phyloP scores from a whole-genome alignment of 1,140 invertebrate species.

The Rhagoletis pomonella region DNA sequence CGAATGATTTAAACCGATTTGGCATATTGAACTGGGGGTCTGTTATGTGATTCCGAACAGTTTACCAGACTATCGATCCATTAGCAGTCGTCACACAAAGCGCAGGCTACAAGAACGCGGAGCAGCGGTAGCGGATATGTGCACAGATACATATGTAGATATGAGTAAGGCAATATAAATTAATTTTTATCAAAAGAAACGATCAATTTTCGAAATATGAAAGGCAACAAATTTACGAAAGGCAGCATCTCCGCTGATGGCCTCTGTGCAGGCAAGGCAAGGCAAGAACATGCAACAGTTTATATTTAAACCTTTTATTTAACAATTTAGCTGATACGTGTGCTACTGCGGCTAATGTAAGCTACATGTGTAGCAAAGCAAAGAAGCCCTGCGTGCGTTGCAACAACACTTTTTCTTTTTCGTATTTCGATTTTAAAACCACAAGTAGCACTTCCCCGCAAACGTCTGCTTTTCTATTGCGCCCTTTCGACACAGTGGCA shows the following conservation, averaged over 20 bases:
- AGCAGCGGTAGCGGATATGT: constrained; percentile 1
- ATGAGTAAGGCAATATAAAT: constrained; percentile 49
- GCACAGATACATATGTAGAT: too few relatives aligned
- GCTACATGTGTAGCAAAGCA: not conserved
- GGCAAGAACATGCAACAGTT: constrained; percentile 48
- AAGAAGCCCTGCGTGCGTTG: not conserved
- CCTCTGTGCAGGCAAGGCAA: constrained; percentile 14
- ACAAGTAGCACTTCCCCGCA: constrained; percentile 23
- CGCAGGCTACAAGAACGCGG: not conserved
- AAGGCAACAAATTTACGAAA: constrained; percentile 25
- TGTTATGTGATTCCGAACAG: constrained; percentile 43
- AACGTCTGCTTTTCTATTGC: not conserved
- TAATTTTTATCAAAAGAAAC: constrained; percentile 49
- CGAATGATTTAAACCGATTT: constrained; percentile 47
- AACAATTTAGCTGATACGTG: constrained; percentile 44
- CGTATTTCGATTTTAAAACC: constrained; percentile 7
- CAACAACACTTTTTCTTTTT: not conserved
- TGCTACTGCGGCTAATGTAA: not conserved
- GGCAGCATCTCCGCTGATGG: not conserved
- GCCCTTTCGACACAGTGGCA: constrained; percentile 37
- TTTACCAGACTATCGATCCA: constrained; percentile 48
- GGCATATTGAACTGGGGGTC: constrained; percentile 49
- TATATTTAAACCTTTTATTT: constrained; percentile 50
- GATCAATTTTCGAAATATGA: constrained; percentile 50
- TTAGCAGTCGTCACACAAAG: constrained; percentile 23